Conservation (phyloP, 2,888 invertebrate genomes). For the Uloborus plumipes region DNA sequence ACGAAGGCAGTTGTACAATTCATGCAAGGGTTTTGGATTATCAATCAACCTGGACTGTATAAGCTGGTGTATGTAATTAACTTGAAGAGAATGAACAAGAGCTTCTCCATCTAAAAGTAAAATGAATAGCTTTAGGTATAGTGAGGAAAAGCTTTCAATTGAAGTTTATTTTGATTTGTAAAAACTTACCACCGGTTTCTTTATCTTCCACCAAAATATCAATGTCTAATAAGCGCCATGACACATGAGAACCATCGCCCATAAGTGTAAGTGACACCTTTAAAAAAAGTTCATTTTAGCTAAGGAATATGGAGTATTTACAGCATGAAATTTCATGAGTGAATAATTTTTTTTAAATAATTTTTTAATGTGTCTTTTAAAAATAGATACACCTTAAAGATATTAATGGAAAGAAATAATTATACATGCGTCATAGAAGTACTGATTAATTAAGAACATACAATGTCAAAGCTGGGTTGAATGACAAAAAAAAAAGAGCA, state of each 20-base stretch:
- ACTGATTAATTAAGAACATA: too few relatives aligned
- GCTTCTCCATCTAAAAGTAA: constrained; percentile 85
- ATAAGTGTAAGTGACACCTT: constrained; percentile 88
- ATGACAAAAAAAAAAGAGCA: too few relatives aligned
- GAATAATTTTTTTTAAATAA: too few relatives aligned
- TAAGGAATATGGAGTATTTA: too few relatives aligned
- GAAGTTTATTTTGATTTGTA: too few relatives aligned
- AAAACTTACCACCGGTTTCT: constrained; percentile 86
- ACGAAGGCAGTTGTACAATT: constrained; percentile 85
- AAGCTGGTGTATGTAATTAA: constrained; percentile 88
- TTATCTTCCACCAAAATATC: constrained; percentile 96
- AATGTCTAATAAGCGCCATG: constrained; percentile 95
- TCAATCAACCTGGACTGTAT: constrained; percentile 90
- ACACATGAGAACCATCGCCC: constrained; percentile 92
- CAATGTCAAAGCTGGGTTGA: too few relatives aligned
- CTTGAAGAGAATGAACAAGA: constrained; percentile 92
- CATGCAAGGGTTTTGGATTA: constrained; percentile 82
- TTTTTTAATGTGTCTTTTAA: too few relatives aligned
- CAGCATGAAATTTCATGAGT: too few relatives aligned
- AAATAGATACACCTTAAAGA: too few relatives aligned
- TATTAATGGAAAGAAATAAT: too few relatives aligned
- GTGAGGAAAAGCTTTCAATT: neutral
- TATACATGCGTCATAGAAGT: too few relatives aligned
- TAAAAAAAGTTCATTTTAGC: neutral
- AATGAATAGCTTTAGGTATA: neutral